Conservation (phyloP, 2,797 vertebrate species). For the Platyrinchus mystaceus region DNA sequence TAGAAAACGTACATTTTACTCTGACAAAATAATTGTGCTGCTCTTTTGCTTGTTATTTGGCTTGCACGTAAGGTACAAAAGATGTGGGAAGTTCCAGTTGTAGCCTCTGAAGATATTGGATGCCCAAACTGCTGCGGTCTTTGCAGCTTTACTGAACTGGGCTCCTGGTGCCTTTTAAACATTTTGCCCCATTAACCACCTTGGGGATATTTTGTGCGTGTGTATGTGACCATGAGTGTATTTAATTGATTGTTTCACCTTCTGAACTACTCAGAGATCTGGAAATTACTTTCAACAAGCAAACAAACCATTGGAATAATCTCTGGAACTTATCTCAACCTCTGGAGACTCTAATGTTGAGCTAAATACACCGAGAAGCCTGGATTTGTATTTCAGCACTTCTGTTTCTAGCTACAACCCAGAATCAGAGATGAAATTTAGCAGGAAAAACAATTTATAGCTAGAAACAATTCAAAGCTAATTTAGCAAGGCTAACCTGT, state of each 20-base stretch:
- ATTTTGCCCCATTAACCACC: background rate
- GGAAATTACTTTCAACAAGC: constrained; percentile 29
- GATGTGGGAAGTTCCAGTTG: background rate
- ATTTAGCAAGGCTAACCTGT: background rate
- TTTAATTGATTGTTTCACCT: constrained; percentile 40
- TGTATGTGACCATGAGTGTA: background rate
- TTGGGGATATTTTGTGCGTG: background rate
- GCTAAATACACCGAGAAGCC: constrained; percentile 28
- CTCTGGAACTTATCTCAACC: constrained; percentile 43
- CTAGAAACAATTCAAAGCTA: background rate
- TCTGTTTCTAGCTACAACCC: constrained; percentile 21
- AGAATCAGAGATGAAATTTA: constrained; percentile 27
- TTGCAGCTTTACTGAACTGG: background rate
- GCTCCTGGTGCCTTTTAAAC: background rate
- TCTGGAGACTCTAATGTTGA: background rate
- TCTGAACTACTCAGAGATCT: constrained; percentile 23
- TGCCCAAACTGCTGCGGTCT: background rate
- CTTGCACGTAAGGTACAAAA: background rate
- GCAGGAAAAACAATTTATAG: constrained; percentile 20
- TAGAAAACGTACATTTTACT: background rate
- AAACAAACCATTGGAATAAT: constrained; percentile 25
- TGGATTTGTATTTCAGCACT: constrained; percentile 56
- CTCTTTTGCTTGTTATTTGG: background rate
- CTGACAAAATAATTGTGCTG: background rate
- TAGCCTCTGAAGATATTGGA: background rate